These are phyloP conservation scores for Nipponacmea schrenckii DNA, from an alignment of 2,888 invertebrate species.

Conservation along the genomic window DNA sequence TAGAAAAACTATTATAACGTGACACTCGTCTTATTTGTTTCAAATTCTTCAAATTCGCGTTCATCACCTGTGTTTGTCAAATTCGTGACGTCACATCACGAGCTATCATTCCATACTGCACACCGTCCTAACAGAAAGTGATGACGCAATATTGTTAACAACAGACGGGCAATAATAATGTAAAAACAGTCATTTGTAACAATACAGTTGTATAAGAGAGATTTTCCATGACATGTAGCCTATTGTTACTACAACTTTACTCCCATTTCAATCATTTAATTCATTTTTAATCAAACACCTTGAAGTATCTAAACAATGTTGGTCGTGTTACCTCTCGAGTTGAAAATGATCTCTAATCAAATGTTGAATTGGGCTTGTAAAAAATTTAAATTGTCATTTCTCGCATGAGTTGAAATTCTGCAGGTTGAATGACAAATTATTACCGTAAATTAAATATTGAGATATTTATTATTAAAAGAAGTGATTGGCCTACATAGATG, in stretches of 20 bases:
- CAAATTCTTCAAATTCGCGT: conserved; percentile 7
- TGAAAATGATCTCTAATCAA: background rate
- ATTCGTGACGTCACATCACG: background rate
- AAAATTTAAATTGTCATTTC: background rate
- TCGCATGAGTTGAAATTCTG: no score
- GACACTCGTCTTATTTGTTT: conserved; percentile 5
- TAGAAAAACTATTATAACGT: conserved; percentile 2
- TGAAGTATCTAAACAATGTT: background rate
- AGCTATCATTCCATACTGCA: background rate
- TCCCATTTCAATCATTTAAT: background rate
- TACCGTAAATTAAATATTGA: no score
- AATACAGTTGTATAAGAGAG: background rate
- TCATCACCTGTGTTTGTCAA: background rate
- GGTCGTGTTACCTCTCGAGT: background rate
- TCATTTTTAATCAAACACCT: background rate
- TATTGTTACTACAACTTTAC: background rate
- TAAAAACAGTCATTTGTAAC: background rate
- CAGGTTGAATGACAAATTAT: no score
- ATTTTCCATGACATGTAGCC: background rate
- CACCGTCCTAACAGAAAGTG: background rate
- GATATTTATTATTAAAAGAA: no score
- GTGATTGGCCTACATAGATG: no score
- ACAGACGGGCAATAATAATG: background rate
- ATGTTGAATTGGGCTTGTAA: background rate
- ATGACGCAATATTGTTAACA: background rate